A percentile compares a stretch with the other conserved stretches of the same genome.
phyloP scores from a whole-genome alignment of 2,113 vertebrate genomes.

The Numenius arquata region DNA sequence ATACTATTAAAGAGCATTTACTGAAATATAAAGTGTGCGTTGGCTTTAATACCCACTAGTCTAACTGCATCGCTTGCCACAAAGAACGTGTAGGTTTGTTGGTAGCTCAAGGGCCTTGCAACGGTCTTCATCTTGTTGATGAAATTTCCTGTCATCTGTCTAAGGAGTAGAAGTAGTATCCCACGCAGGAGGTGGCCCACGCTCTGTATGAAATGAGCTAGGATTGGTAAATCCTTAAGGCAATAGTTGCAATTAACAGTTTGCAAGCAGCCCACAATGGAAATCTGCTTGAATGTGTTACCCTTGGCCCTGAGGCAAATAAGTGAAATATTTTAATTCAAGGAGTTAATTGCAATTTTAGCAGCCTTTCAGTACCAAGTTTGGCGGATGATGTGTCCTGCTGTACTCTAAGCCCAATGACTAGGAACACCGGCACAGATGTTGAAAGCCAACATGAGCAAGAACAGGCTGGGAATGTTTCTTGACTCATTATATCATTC shows the following conservation, averaged over 20 bases:
- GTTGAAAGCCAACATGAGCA: not conserved
- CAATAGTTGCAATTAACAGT: not conserved
- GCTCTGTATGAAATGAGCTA: not conserved
- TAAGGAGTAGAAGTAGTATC: not conserved
- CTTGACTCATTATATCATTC: not conserved
- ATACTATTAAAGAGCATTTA: not conserved
- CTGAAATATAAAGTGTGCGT: not conserved
- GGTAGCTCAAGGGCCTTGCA: not conserved
- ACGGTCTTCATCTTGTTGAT: not conserved
- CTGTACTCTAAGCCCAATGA: not conserved
- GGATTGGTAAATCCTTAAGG: not conserved
- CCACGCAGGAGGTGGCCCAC: not conserved
- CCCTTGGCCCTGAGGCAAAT: not conserved
- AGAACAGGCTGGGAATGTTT: not conserved
- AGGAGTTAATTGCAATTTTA: conserved; percentile 14
- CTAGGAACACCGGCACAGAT: not conserved
- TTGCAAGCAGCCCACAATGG: not conserved
- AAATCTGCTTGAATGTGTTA: not conserved
- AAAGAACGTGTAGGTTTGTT: not conserved
- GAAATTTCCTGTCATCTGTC: not conserved
- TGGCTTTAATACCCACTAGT: not conserved
- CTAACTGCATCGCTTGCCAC: not conserved
- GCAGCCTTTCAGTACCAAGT: not conserved
- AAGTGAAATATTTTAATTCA: not conserved
- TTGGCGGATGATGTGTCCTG: not conserved